Conservation (phyloP, 2,888 invertebrate species). For the Conistra vaccinii region DNA sequence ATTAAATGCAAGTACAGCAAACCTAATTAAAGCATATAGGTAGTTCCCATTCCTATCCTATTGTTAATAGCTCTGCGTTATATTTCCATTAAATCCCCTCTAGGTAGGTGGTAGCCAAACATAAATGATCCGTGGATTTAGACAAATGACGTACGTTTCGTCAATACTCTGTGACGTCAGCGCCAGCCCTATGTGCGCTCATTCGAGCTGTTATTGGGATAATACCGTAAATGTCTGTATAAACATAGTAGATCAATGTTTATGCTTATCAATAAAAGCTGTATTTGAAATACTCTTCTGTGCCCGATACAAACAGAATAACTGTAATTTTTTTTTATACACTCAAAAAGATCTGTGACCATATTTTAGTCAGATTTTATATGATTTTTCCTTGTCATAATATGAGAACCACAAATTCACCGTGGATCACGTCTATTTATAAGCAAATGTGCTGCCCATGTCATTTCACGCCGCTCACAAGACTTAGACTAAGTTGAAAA, state of each 20-base stretch:
- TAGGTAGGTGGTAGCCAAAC: neutral
- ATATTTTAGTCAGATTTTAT: too few species aligned
- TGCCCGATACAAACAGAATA: neutral
- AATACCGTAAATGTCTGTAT: neutral
- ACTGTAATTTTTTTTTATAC: too few species aligned
- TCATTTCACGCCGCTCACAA: too few species aligned
- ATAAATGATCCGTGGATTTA: neutral
- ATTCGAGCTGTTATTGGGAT: neutral
- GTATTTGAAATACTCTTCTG: neutral
- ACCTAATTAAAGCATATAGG: neutral
- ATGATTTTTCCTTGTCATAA: too few species aligned
- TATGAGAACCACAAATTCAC: too few species aligned
- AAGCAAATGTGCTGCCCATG: too few species aligned
- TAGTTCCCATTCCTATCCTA: neutral
- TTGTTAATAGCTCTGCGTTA: neutral
- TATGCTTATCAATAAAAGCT: too few species aligned
- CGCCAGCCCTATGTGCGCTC: neutral
- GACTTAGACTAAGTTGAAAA: too few species aligned
- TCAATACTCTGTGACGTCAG: constrained; percentile 13
- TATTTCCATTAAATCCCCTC: neutral
- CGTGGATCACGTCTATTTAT: too few species aligned
- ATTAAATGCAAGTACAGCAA: neutral
- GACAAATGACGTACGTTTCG: neutral
- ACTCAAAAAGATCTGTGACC: too few species aligned
- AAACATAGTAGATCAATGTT: neutral